Evolutionary conservation across 2,888 invertebrate species (phyloP).

Genomic region (Capitulum mitella): DNA sequence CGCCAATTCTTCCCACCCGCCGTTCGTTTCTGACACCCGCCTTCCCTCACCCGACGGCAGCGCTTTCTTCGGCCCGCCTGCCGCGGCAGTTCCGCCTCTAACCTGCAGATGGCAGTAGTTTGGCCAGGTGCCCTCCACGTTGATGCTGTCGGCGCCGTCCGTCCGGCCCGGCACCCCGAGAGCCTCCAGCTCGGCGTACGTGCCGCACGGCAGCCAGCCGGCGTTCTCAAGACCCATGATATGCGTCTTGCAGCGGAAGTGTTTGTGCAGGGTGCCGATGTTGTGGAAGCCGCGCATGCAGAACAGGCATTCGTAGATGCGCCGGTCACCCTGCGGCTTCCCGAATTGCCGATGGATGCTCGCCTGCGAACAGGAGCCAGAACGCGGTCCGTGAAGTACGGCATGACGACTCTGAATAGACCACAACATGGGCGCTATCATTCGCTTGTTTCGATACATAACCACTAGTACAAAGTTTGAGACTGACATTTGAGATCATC

Average conservation of each 20-base stretch:
- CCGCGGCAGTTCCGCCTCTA: not conserved
- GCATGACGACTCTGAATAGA: too few relatives aligned
- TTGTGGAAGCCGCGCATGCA: constrained; percentile 23
- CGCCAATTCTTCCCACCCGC: too few relatives aligned
- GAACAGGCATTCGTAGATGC: constrained; percentile 25
- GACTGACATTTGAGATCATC: too few relatives aligned
- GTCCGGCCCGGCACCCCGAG: not conserved
- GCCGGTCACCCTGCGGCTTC: constrained; percentile 18
- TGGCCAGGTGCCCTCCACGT: constrained; percentile 20
- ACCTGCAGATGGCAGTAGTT: constrained; percentile 26
- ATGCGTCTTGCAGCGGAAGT: constrained; percentile 25
- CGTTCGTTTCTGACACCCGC: too few relatives aligned
- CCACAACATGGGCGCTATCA: too few relatives aligned
- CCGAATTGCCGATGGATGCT: constrained; percentile 10
- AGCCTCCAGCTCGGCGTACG: constrained; percentile 14
- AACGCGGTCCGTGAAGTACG: too few relatives aligned
- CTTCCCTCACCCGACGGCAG: too few relatives aligned
- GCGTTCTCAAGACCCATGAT: constrained; percentile 21
- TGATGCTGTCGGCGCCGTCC: constrained; percentile 17
- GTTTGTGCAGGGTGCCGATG: constrained; percentile 19
- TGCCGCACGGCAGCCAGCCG: constrained; percentile 26
- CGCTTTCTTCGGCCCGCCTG: too few relatives aligned
- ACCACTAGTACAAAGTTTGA: too few relatives aligned
- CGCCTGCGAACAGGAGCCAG: not conserved
- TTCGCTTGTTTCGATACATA: too few relatives aligned